Base-by-base conservation (phyloP, 2,113 vertebrate genomes). In the Jaculus jaculus region DNA sequence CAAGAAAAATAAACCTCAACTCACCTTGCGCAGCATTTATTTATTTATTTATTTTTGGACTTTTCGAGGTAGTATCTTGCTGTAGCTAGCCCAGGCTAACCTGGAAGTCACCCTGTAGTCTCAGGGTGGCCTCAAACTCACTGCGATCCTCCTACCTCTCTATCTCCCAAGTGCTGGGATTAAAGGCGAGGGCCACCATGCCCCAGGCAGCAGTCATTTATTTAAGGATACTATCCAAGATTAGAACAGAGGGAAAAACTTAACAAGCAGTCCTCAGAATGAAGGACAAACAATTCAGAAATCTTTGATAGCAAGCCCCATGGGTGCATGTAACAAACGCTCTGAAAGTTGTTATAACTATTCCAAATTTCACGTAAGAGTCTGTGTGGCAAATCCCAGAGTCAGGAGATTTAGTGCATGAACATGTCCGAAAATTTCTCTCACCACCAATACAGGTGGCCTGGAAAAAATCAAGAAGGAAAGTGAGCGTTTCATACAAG, bases 311-410 rank as follows among this genome's bases (percentile, higher is more conserved):
- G 86, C 65, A 90, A 30, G 66, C 20, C 47, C 72, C 15, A 1
- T 89, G 54, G 54, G 54, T 58, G 78, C 39, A 42, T 58, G 18
- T 84, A 88, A 82, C 69, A 79, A 84, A 84, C 71, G 61, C 23
- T 92, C 84, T 65, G 51, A 80, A 92, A 95, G 63, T 92, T 83
- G 69, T 39, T 88, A 61, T 42, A 80, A 94, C 63, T 84, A 88
- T 88, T 60, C 42, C 37, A 85, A 73, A 82, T 65, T 74, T 63
- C 60, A 80, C 66, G 26, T 92, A 26, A 86, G 86, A 93, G 85
- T 16, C 42, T 88, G 24, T 89, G 60, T 83, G 39, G 47, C 86
- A 89, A 85, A 83, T 75, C 51, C 47, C 61, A 92, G 39, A 26
- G 84, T 58, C 66, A 32, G 58, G 54, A 95, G 16, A 68, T 37